Percentiles rank a stretch among this genome's conserved stretches.
Evolutionary conservation across 2,113 vertebrate species (phyloP).

Genomic region (Lepisosteus osseus): DNA sequence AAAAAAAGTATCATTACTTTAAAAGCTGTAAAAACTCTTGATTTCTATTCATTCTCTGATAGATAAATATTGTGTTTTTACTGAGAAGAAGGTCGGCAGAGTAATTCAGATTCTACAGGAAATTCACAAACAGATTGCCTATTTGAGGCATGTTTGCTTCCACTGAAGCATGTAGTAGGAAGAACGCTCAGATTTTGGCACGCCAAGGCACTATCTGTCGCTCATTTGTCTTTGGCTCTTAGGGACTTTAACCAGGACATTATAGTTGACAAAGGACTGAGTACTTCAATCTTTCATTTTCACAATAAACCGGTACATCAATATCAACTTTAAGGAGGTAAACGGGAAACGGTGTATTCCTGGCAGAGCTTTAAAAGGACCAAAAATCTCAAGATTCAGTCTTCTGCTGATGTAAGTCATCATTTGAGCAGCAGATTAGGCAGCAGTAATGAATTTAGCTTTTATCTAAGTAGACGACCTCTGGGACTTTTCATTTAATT

Average conservation of each 20-base stretch:
- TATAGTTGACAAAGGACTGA: background rate
- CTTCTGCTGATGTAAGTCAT: conserved; percentile 9
- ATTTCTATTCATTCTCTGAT: conserved; percentile 10
- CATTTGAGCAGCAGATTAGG: conserved; percentile 4
- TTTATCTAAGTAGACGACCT: conserved; percentile 6
- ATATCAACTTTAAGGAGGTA: background rate
- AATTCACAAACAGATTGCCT: conserved; percentile 7
- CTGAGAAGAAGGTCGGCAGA: background rate
- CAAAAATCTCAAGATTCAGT: conserved; percentile 6
- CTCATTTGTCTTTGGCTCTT: background rate
- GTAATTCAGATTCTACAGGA: conserved; percentile 11
- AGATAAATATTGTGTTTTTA: background rate
- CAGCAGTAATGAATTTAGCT: conserved; percentile 9
- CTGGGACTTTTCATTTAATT: conserved; percentile 11
- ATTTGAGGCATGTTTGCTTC: conserved; percentile 9
- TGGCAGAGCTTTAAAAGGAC: background rate
- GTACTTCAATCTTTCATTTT: background rate
- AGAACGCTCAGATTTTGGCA: background rate
- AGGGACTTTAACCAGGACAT: background rate
- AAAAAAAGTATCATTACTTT: background rate
- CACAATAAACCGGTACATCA: background rate
- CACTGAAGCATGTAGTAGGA: conserved; percentile 15
- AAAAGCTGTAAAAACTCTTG: background rate
- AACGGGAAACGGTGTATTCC: background rate
- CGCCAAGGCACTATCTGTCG: background rate